Conservation (phyloP, 2,113 vertebrate species). For the Heterotilapia buettikoferi region DNA sequence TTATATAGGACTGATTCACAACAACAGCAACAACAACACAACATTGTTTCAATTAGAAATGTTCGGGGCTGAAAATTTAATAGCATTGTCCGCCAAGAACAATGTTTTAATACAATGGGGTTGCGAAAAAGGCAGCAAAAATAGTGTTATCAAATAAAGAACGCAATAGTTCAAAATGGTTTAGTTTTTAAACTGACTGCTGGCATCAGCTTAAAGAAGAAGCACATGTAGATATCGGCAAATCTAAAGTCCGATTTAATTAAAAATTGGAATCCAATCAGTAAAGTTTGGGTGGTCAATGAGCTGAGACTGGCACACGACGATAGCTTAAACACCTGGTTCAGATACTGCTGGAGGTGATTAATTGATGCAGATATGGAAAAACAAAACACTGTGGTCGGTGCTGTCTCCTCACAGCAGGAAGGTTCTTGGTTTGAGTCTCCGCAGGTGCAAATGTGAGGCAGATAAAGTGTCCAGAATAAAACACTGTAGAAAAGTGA, state of each 20-base stretch:
- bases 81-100: rapidly evolving
- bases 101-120: rapidly evolving
- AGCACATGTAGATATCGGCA: rapidly evolving
- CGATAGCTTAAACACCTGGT: rapidly evolving
- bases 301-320: background rate
- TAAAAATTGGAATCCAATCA: rapidly evolving
- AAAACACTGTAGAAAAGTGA: background rate
- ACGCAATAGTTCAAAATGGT: rapidly evolving
- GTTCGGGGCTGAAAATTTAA: rapidly evolving
- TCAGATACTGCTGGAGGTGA: rapidly evolving
- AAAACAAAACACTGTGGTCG: rapidly evolving
- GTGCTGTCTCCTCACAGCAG: rapidly evolving
- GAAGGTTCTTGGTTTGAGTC: background rate
- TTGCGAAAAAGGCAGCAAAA: background rate
- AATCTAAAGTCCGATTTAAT: rapidly evolving
- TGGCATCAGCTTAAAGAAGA: background rate
- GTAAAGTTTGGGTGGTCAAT: rapidly evolving
- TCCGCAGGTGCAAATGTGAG: rapidly evolving
- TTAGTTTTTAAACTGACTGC: rapidly evolving
- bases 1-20: rapidly evolving
- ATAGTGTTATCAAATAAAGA: background rate
- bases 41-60: rapidly evolving
- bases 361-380: rapidly evolving
- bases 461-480: rapidly evolving
- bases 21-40: rapidly evolving